Base-by-base conservation (phyloP, 2,797 vertebrate genomes). In the Phalanger gymnotis region DNA sequence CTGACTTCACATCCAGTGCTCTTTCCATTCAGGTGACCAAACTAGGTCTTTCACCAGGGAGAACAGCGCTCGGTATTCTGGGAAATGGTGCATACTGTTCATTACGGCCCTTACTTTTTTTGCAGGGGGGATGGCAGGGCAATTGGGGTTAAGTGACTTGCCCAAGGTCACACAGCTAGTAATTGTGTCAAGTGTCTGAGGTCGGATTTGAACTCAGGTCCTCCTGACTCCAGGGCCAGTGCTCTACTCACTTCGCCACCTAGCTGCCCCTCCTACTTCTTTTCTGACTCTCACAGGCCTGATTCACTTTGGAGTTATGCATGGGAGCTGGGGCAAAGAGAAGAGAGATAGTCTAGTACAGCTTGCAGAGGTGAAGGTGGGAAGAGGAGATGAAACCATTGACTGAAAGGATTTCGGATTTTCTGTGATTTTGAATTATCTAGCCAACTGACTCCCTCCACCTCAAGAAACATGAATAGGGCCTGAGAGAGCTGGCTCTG, bases 341-440 rank as follows among this genome's bases (percentile, higher is more conserved):
- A 92, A 92, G 95, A 56, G 52, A 2, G 52, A 66, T 19, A 56
- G 93, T 28, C 52, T 54, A 51, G 54, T 73, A 92, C 92, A 95
- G 53, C 55, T 90, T 91, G 52, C 58, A 89, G 92, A 27, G 92
- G 90, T 95, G 96, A 87, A 94, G 95, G 97, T 96, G 92, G 97
- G 97, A 92, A 51, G 40, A 87, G 22, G 40, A 87, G 73, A 25
- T 51, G 19, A 87, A 51, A 87, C 40, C 94, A 95, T 89, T 94
- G 95, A 95, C 95, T 94, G 96, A 96, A 95, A 96, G 96, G 96
- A 92, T 91, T 97, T 97, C 97, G 95, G 96, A 97, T 96, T 97
- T 97, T 97, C 97, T 91, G 93, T 0, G 95, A 92, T 96, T 95
- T 97, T 95, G 73, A 96, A 96, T 90, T 51, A 66, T 91, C 90